Evolutionary conservation across 2,888 invertebrate species (phyloP), one percentile per base, ranked within the genome.

Genomic region (Euproctis similis): DNA sequence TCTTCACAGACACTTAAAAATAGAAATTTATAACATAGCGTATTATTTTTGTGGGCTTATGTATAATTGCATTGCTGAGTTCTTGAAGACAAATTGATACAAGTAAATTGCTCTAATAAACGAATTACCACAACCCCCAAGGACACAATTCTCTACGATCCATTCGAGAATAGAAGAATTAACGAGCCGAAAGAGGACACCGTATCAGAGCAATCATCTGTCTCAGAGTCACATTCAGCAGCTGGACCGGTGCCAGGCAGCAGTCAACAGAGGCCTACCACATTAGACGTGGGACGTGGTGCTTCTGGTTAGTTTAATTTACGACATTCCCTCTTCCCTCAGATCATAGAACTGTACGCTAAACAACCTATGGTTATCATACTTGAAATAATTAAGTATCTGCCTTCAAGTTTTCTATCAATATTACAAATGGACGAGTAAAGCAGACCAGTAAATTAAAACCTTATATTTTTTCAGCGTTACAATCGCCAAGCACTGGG

Each of bases 121-220:
- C n/a, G n/a, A n/a, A n/a, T n/a, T n/a, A n/a, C n/a, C n/a, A n/a
- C n/a, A n/a, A n/a, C n/a, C n/a, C n/a, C n/a, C n/a, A n/a, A 78
- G 76, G 65, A 80, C 4, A 82, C 82, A 0, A 80, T 81, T 30
- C 64, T 74, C 39, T 81, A 70, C 47, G 69, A 81, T 17, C 81
- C 65, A 0, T 81, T 78, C 39, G 74, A 78, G 14, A 59, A 78
- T 33, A 50, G 66, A 2, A 41, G 72, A 2, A 81, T 81, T 16
- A 56, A 69, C 11, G 33, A 55, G 6, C 26, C 42, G 1, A 56
- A 51, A 8, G 34, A 50, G 0, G 54, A 53, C 1, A 13, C 30
- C 0, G 2, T 7, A 1, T 38, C 47, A 0, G 12, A 32, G n/a
- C 13, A 18, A 1, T 44, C 50, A 0, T 36, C 42, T 0, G 26